Conservation (phyloP, 92 coral and sea anemone species). For the Paragorgia papillata region DNA sequence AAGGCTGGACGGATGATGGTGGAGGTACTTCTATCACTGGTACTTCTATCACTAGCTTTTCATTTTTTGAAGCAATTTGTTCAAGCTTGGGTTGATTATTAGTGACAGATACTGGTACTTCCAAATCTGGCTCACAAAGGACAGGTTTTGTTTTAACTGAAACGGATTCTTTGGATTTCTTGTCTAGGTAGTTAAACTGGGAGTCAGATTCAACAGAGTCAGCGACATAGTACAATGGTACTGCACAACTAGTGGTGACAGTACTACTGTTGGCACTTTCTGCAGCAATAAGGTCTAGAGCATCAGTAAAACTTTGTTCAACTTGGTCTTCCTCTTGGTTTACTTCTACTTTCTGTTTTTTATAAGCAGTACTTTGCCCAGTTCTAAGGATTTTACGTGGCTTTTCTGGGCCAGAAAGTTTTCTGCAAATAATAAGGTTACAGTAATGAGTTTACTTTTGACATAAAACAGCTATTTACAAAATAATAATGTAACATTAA, state of each 20-base stretch:
- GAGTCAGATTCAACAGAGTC: neutral
- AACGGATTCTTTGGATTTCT: neutral
- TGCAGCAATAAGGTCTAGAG: neutral
- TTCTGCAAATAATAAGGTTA: neutral
- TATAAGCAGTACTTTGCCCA: neutral
- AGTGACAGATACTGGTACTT: neutral
- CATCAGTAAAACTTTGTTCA: conserved; percentile 13
- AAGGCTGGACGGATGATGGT: neutral
- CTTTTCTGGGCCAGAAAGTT: conserved; percentile 25
- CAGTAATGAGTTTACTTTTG: too few relatives aligned
- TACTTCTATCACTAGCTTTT: neutral
- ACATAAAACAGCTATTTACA: too few relatives aligned
- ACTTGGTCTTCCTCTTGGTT: neutral
- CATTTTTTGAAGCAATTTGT: neutral
- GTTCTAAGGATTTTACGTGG: conserved; percentile 36
- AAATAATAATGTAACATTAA: too few relatives aligned
- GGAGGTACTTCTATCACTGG: neutral
- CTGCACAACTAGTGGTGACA: too few relatives aligned
- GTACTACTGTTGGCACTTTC: neutral
- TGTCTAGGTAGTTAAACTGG: neutral
- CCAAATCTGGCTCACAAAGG: neutral
- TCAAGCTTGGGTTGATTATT: neutral
- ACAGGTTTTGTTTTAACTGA: neutral
- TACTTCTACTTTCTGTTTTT: neutral
- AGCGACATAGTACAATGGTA: neutral